Percentiles rank a stretch among this genome's conserved stretches.
Conservation (phyloP, 2,797 vertebrate species). For the Cygnus olor region DNA sequence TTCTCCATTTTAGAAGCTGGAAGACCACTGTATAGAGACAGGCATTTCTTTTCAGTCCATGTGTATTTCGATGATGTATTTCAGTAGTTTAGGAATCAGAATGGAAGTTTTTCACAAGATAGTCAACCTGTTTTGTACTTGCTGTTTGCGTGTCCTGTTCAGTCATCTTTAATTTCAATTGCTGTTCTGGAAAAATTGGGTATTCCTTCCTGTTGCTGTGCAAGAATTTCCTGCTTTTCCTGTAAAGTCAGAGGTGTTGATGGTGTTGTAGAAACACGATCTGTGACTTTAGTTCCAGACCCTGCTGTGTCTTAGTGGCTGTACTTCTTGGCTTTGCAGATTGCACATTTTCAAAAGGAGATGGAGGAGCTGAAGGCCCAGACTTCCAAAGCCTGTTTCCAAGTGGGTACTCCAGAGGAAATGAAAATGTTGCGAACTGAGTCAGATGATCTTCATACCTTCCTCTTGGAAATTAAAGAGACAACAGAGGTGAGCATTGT, state of each 20-base stretch:
- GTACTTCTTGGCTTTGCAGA: constrained; percentile 75
- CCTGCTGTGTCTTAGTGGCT: neutral
- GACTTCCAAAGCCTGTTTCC: constrained; percentile 85
- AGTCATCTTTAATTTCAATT: neutral
- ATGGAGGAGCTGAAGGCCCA: constrained; percentile 91
- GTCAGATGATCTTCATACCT: constrained; percentile 86
- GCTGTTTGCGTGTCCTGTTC: neutral
- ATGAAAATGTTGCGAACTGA: constrained; percentile 88
- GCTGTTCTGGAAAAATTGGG: neutral
- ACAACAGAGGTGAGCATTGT: constrained; percentile 88
- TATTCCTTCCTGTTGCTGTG: neutral
- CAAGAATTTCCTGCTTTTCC: constrained; percentile 15
- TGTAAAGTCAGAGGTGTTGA: neutral
- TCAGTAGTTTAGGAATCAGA: neutral
- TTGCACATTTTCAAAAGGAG: constrained; percentile 95
- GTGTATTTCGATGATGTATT: neutral
- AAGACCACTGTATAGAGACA: neutral
- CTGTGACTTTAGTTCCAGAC: neutral
- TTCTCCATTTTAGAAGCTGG: neutral
- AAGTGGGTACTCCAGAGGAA: constrained; percentile 87
- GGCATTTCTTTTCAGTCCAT: neutral
- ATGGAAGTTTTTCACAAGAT: neutral
- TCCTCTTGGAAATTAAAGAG: constrained; percentile 93
- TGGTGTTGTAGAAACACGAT: neutral
- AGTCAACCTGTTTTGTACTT: neutral